Evolutionary conservation across 2,888 invertebrate species (phyloP).

Genomic region (Calameuta pallipes): DNA sequence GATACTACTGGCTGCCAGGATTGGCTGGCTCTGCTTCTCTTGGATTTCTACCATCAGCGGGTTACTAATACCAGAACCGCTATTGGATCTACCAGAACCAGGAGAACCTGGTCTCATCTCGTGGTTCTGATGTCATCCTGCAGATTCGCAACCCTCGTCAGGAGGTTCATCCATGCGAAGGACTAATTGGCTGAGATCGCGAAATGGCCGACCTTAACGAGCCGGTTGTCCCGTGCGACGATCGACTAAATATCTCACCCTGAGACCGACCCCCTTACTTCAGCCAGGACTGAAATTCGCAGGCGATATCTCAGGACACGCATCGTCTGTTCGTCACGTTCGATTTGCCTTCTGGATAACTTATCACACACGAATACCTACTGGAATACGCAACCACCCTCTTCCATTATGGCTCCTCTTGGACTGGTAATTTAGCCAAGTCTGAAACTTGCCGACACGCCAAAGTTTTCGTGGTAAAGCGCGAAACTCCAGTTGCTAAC

Average conservation of each 20-base stretch:
- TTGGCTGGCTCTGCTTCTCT: background rate
- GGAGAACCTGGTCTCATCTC: background rate
- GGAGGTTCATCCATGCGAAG: background rate
- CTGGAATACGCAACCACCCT: background rate
- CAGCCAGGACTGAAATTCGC: background rate
- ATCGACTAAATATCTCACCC: background rate
- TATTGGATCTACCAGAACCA: background rate
- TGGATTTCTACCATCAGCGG: background rate
- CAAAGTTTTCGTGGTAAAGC: slow-evolving; percentile 41
- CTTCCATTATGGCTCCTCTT: background rate
- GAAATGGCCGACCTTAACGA: background rate
- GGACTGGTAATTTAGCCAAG: background rate
- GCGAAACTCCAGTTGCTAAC: background rate
- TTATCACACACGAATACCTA: background rate
- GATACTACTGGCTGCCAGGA: background rate
- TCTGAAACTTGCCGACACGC: slow-evolving; percentile 23
- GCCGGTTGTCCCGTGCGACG: background rate
- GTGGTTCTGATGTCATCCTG: background rate
- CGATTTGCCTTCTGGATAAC: background rate
- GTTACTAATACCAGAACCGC: too few species aligned
- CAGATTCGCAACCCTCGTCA: background rate
- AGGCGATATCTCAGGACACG: background rate
- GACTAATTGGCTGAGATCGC: background rate
- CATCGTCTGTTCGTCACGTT: background rate
- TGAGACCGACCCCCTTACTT: background rate